Base-by-base conservation (phyloP, 92 coral and sea anemone genomes). In the Epizoanthus stellaris region DNA sequence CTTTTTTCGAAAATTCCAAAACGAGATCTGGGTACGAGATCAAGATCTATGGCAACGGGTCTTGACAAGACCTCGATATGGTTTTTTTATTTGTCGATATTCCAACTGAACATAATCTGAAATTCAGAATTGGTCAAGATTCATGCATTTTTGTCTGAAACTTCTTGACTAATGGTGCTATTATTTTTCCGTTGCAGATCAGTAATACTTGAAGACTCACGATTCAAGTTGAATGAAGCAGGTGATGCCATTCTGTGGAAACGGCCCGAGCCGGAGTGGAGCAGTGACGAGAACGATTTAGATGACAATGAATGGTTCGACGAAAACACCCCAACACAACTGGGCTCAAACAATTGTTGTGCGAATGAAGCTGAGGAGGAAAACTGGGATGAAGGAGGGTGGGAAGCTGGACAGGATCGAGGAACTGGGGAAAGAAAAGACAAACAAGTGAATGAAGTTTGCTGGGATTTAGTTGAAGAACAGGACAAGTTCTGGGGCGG, bases 231-330 rank as follows among this genome's bases (percentile, higher is more conserved):
- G 74, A 89, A 92, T 65, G 86, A 91, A 39, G 90, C 85, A 69
- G 89, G 87, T 1, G 76, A 73, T 45, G 91, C 91, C 14, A 90
- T 93, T 5, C 70, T 91, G 4, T 93, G 88, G 88, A 73, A 80
- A 14, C 77, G 87, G 17, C 93, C 90, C 16, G 86, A 82, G 17
- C 80, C 92, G 20, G 71, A 73, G 7, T 93, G 94, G 93, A 90
- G 90, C 53, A 82, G 85, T 86, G 94, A 91, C 14, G 89, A 81
- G 25, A 89, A 85, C 63, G 93, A 85, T 23, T 30, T 1, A n/a
- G 79, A 71, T 81, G 77, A 72, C 68, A 21, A 45, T 70, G 90
- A 62, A 5, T 88, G 90, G 90, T 77, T 12, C 56, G 47, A 47
- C 6, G 82, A 74, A 0, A 39, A 76, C 63, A 81, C 62, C 12